Percentiles rank a stretch among this genome's conserved stretches.
These are phyloP conservation scores for Napeogenes inachia DNA, from an alignment of 2,888 invertebrate species.

Conservation along the genomic window DNA sequence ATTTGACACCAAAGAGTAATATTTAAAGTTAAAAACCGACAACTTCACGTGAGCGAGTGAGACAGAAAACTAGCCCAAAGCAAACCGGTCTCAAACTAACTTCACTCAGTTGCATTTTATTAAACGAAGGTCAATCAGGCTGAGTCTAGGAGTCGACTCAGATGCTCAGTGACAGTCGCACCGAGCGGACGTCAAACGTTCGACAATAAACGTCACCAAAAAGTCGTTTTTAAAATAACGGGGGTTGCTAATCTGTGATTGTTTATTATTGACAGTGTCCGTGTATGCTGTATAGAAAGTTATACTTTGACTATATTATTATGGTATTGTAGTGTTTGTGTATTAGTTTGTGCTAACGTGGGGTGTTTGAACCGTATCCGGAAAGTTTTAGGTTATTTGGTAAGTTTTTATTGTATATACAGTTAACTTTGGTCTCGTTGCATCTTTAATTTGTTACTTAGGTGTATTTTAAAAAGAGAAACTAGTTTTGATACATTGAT, in stretches of 20 bases:
- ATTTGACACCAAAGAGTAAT: constrained; percentile 4
- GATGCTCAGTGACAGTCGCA: constrained; percentile 42
- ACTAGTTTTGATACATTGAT: constrained; percentile 2
- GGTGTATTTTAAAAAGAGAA: neutral
- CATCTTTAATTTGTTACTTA: constrained; percentile 2
- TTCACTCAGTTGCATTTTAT: constrained; percentile 60
- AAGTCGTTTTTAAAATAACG: constrained; percentile 24
- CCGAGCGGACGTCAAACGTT: constrained; percentile 41
- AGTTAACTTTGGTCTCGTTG: constrained; percentile 16
- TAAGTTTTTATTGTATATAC: constrained; percentile 36
- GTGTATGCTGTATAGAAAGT: constrained; percentile 18
- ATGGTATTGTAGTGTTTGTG: constrained; percentile 42
- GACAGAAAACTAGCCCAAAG: constrained; percentile 52
- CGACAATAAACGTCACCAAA: constrained; percentile 40
- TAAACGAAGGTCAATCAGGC: constrained; percentile 62
- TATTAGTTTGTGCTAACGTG: constrained; percentile 46
- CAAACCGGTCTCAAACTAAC: constrained; percentile 64
- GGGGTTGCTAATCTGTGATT: constrained; percentile 17
- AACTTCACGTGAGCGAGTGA: constrained; percentile 11
- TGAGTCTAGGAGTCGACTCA: constrained; percentile 39
- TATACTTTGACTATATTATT: constrained; percentile 38
- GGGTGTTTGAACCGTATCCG: constrained; percentile 47
- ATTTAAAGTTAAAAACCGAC: constrained; percentile 4
- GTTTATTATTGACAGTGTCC: constrained; percentile 16
- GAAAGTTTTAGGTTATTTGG: constrained; percentile 46